phyloP scores from a whole-genome alignment of 1,140 invertebrate genomes.

The Campoletis sonorensis region DNA sequence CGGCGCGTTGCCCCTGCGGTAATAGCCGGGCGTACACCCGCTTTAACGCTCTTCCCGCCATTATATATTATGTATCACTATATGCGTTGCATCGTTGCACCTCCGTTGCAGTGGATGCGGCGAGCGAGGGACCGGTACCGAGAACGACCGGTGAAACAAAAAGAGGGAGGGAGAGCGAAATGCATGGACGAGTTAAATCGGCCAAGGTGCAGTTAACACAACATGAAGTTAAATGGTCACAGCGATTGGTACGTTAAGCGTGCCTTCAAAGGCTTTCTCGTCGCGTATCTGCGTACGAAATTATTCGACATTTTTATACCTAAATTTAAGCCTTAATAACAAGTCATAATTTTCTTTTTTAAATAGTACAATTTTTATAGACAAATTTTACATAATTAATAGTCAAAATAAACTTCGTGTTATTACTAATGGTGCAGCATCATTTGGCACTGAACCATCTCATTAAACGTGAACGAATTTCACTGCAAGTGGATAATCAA shows the following conservation, averaged over 20 bases:
- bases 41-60: not conserved
- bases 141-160: too few species aligned
- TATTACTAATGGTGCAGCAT: not conserved
- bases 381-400: not conserved
- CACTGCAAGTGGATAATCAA: not conserved
- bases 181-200: conserved; percentile 47
- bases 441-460: not conserved
- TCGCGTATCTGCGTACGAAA: not conserved
- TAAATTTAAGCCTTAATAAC: too few species aligned
- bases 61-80: not conserved
- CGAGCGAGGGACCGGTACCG: conserved; percentile 23
- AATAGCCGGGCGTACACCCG: not conserved
- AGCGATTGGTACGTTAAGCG: conserved; percentile 26
- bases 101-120: conserved; percentile 28
- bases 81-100: conserved; percentile 10
- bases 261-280: not conserved
- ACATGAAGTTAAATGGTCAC: conserved; percentile 10
- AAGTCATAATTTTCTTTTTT: too few species aligned
- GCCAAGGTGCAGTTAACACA: conserved; percentile 36
- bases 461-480: not conserved
- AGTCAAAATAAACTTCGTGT: not conserved
- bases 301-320: not conserved
- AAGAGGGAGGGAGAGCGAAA: conserved; percentile 27
- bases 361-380: too few species aligned
- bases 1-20: not conserved